phyloP scores from a whole-genome alignment of 2,888 invertebrate genomes.

The Lacanobia oleracea region DNA sequence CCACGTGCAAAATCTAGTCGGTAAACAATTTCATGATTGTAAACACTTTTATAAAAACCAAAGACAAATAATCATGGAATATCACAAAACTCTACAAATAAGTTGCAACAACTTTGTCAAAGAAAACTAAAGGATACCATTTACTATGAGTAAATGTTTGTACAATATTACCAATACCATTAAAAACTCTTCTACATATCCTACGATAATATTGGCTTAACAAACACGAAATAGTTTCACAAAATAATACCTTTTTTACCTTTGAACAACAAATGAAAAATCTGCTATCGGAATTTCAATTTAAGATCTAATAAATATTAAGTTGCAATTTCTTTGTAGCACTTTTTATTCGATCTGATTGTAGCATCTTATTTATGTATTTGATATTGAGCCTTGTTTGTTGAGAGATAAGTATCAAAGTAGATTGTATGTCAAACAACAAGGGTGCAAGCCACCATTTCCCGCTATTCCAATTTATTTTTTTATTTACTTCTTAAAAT shows the following conservation, averaged over 20 bases:
- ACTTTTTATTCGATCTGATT: conserved; percentile 24
- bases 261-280: conserved; percentile 35
- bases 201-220: conserved; percentile 47
- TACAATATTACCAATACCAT: conserved; percentile 49
- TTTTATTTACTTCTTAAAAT: conserved; percentile 82
- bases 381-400: conserved; percentile 30
- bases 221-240: conserved; percentile 55
- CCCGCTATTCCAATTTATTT: conserved; percentile 69
- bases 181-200: conserved; percentile 46
- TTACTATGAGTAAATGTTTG: conserved; percentile 31
- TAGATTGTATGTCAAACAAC: conserved; percentile 53
- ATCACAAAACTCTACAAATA: too few relatives aligned
- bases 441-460: conserved; percentile 64
- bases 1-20: too few relatives aligned
- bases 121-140: conserved; percentile 11
- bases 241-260: conserved; percentile 52
- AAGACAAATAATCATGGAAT: too few relatives aligned
- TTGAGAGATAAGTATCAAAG: conserved; percentile 42
- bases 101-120: too few relatives aligned
- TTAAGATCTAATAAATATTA: conserved; percentile 51
- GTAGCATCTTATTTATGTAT: conserved; percentile 23
- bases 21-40: too few relatives aligned
- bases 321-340: conserved; percentile 29
- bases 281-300: conserved; percentile 53
- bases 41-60: too few relatives aligned